Evolutionary conservation across 2,113 vertebrate species (phyloP).

Genomic region (Nycticryphes semicollaris): DNA sequence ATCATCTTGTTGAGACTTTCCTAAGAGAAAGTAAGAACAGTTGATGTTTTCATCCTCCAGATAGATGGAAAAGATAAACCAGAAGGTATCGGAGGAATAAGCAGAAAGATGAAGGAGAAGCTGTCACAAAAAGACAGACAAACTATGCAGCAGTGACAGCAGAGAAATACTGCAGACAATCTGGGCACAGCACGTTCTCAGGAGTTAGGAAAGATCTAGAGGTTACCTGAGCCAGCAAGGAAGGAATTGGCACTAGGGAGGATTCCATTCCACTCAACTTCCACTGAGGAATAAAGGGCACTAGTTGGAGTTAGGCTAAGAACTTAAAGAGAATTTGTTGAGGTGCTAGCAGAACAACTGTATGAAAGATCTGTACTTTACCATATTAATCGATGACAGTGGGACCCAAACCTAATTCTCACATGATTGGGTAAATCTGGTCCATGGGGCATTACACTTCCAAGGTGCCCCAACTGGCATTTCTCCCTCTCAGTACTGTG

Average conservation of each 20-base stretch:
- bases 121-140: not conserved
- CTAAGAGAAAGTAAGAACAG: not conserved
- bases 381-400: not conserved
- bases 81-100: not conserved
- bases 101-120: not conserved
- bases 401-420: not conserved
- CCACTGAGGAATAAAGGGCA: not conserved
- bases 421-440: not conserved
- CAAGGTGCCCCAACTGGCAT: not conserved
- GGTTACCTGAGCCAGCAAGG: not conserved
- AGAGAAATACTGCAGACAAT: not conserved
- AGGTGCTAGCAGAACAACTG: not conserved
- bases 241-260: not conserved
- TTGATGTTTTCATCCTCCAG: rapidly evolving
- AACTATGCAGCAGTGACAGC: not conserved
- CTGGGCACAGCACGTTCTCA: not conserved
- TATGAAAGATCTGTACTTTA: not conserved
- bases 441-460: not conserved
- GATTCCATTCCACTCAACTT: not conserved
- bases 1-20: not conserved
- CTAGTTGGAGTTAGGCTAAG: not conserved
- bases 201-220: not conserved
- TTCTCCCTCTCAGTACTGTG: not conserved
- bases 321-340: not conserved
- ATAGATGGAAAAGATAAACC: not conserved